phyloP scores from a whole-genome alignment of 2,797 vertebrate species.

The Mionectes olivaceus region DNA sequence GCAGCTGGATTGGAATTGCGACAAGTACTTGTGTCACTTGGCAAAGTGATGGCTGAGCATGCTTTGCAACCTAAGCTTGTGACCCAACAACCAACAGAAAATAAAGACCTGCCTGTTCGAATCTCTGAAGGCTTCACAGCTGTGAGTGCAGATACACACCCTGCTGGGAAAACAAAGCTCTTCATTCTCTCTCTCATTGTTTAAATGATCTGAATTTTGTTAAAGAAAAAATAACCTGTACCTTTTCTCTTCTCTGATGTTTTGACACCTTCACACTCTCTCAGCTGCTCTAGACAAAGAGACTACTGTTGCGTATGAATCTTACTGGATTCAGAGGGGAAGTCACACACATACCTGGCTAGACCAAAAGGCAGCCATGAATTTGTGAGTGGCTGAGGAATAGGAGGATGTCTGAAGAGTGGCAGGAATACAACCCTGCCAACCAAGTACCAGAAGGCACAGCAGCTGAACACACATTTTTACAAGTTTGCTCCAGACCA shows the following conservation, averaged over 20 bases:
- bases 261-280: not conserved
- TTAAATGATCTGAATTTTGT: not conserved
- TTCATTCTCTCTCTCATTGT: not conserved
- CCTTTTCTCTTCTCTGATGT: not conserved
- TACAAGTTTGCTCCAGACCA: not conserved
- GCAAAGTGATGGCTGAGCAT: not conserved
- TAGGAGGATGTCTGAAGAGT: not conserved
- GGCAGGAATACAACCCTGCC: not conserved
- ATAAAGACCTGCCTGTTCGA: constrained; percentile 63
- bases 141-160: not conserved
- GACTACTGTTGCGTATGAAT: not conserved
- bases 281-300: not conserved
- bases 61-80: constrained; percentile 41
- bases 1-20: constrained; percentile 26
- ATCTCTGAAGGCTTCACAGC: constrained; percentile 41
- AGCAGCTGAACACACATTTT: constrained; percentile 10
- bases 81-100: constrained; percentile 43
- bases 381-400: not conserved
- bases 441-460: constrained; percentile 9
- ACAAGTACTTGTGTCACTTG: constrained; percentile 52
- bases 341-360: not conserved
- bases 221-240: not conserved
- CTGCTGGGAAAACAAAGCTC: constrained; percentile 14
- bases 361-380: not conserved
- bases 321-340: not conserved